Evolutionary conservation across 2,113 vertebrate genomes (phyloP).

Genomic region (Menidia beryllina): DNA sequence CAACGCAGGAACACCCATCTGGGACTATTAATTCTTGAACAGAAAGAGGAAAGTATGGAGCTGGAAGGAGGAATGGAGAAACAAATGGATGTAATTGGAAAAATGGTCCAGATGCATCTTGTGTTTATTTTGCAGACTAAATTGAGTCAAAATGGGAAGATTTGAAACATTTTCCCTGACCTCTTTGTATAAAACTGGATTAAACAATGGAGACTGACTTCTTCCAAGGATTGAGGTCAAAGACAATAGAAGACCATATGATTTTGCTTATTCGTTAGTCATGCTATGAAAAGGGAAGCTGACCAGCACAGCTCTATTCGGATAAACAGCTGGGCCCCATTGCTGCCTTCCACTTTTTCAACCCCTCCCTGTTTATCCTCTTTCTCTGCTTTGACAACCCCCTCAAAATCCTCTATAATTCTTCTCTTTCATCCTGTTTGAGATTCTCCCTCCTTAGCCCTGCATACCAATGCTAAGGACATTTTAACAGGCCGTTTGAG

Average conservation of each 20-base stretch:
- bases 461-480: not conserved
- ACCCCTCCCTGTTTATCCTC: constrained; percentile 20
- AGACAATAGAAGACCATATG: constrained; percentile 59
- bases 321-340: constrained; percentile 54
- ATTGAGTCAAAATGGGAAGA: not conserved
- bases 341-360: constrained; percentile 20
- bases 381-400: not conserved
- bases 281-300: constrained; percentile 67
- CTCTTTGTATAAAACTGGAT: constrained; percentile 36
- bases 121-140: constrained; percentile 9
- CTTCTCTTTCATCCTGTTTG: constrained; percentile 18
- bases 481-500: constrained; percentile 48
- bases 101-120: not conserved
- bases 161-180: constrained; percentile 9
- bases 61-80: not conserved
- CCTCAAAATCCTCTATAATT: constrained; percentile 6
- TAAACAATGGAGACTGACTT: constrained; percentile 26
- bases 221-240: constrained; percentile 52
- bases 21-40: constrained; percentile 47
- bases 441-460: not conserved
- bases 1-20: constrained; percentile 11
- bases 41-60: not conserved
- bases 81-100: not conserved
- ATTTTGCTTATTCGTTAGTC: constrained; percentile 60
- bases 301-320: constrained; percentile 36